These are phyloP conservation scores for Taeniopygia guttata DNA, from an alignment of 2,797 vertebrate species.

Conservation along the genomic window DNA sequence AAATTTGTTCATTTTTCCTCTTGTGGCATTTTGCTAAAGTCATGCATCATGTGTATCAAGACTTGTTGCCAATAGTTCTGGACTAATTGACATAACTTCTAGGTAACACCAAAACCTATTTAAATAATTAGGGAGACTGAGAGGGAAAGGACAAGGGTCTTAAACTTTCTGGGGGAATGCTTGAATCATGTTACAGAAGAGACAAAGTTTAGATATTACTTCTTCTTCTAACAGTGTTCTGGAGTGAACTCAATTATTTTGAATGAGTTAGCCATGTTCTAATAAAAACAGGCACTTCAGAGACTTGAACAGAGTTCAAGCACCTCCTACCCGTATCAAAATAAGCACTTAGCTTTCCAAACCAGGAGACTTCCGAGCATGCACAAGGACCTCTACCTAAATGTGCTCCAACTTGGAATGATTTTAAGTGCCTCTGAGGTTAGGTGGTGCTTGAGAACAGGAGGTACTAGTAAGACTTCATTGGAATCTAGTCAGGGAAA, in stretches of 20 bases:
- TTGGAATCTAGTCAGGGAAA: neutral
- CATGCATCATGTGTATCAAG: neutral
- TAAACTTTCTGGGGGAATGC: neutral
- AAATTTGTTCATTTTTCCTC: neutral
- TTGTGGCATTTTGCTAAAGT: neutral
- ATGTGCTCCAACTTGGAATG: slow-evolving; percentile 53
- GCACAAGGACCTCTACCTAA: slow-evolving; percentile 12
- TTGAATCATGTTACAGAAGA: neutral
- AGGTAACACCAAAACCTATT: neutral
- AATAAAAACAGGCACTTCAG: slow-evolving; percentile 44
- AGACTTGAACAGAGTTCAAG: slow-evolving; percentile 41
- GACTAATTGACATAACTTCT: neutral
- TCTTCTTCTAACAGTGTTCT: neutral
- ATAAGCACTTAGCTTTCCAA: slow-evolving; percentile 46
- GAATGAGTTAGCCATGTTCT: slow-evolving; percentile 23
- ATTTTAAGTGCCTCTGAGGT: slow-evolving; percentile 43
- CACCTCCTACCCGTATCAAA: slow-evolving; percentile 42
- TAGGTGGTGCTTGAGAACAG: slow-evolving; percentile 56
- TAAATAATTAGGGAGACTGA: neutral
- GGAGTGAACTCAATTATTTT: slow-evolving; percentile 9
- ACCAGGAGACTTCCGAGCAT: slow-evolving; percentile 60
- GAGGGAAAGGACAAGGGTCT: neutral
- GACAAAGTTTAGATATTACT: neutral
- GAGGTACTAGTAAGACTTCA: neutral
- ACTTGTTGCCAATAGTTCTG: neutral